phyloP scores from a whole-genome alignment of 1,140 invertebrate species.

The Pantala flavescens region DNA sequence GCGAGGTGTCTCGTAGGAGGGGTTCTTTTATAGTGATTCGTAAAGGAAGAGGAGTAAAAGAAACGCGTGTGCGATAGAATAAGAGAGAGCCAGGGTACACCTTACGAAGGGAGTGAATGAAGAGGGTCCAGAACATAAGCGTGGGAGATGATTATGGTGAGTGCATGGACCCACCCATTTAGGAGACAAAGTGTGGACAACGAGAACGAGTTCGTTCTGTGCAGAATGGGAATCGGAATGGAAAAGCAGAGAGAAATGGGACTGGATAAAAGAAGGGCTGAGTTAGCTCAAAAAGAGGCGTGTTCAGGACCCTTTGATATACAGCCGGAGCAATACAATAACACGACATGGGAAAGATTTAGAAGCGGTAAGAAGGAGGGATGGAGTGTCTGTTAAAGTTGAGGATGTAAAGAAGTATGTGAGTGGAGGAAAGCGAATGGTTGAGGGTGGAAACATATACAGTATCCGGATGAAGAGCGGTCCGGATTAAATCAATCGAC shows the following conservation, averaged over 20 bases:
- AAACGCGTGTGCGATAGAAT: not conserved
- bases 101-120: not conserved
- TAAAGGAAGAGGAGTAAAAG: not conserved
- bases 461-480: no score
- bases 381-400: not conserved
- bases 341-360: not conserved
- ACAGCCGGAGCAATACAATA: conserved; percentile 9
- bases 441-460: not conserved
- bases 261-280: not conserved
- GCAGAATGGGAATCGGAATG: not conserved
- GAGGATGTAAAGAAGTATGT: no score
- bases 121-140: not conserved
- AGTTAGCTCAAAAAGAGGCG: not conserved
- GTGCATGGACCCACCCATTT: not conserved
- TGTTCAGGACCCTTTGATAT: conserved; percentile 8
- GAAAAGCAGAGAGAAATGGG: not conserved
- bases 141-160: not conserved
- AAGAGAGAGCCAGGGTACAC: not conserved
- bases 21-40: not conserved
- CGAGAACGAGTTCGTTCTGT: not conserved
- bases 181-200: not conserved
- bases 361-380: not conserved
- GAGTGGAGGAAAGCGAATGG: not conserved
- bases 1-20: not conserved
- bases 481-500: no score